Conservation (phyloP, 1,140 invertebrate species). For the Meloidogyne exigua region DNA sequence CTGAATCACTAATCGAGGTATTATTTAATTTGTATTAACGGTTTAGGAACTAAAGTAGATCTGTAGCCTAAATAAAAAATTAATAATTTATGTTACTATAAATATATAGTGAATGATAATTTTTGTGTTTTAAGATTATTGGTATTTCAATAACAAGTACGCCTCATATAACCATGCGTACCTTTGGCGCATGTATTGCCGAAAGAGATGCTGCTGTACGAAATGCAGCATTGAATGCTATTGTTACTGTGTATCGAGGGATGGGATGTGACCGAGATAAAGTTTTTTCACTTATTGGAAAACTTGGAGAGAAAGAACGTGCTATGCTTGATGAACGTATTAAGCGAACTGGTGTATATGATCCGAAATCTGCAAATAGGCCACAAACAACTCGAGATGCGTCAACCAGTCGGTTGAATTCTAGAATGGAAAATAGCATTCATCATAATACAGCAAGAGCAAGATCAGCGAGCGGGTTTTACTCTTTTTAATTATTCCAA, state of each 20-base stretch:
- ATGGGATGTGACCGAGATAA: constrained; percentile 76
- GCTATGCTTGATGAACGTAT: constrained; percentile 90
- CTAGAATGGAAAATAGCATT: not conserved
- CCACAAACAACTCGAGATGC: not conserved
- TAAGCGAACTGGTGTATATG: constrained; percentile 71
- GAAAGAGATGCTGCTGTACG: constrained; percentile 93
- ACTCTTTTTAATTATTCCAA: not conserved
- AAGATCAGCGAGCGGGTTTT: constrained; percentile 20
- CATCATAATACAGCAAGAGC: constrained; percentile 2
- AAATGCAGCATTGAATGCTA: constrained; percentile 88
- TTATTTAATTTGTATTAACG: not conserved
- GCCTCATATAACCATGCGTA: constrained; percentile 74
- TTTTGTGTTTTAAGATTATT: constrained; percentile 66
- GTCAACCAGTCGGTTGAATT: constrained; percentile 13
- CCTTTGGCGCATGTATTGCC: constrained; percentile 87
- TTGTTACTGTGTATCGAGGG: constrained; percentile 83
- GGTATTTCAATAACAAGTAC: constrained; percentile 76
- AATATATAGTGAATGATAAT: too few species aligned
- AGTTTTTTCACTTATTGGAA: constrained; percentile 85
- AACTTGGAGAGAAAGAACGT: constrained; percentile 89
- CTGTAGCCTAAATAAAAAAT: too few species aligned
- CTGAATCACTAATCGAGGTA: constrained; percentile 78
- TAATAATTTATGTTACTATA: too few species aligned
- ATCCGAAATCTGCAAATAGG: not conserved
- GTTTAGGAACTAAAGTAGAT: not conserved